phyloP scores from a whole-genome alignment of 2,797 vertebrate species.

The Coregonus ussuriensis region DNA sequence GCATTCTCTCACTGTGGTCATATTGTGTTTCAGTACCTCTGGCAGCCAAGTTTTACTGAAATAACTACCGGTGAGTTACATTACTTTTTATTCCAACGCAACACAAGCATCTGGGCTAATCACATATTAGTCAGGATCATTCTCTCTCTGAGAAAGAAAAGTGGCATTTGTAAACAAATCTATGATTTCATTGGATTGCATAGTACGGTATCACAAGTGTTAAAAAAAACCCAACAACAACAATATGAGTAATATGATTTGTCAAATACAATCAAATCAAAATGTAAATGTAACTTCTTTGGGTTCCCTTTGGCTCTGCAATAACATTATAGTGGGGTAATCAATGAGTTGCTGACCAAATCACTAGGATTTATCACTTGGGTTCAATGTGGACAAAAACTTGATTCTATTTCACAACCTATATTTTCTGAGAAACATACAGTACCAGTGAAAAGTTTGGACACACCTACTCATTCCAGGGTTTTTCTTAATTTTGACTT shows the following conservation, averaged over 20 bases:
- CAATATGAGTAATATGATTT: neutral
- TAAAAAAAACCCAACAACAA: neutral
- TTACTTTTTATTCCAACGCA: constrained; percentile 61
- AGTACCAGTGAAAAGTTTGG: too few relatives aligned
- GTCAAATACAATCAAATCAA: neutral
- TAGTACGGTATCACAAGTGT: neutral
- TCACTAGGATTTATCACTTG: neutral
- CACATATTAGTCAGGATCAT: constrained; percentile 74
- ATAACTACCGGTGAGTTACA: constrained; percentile 39
- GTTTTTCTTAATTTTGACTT: too few relatives aligned
- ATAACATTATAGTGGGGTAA: neutral
- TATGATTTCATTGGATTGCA: neutral
- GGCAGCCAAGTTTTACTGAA: constrained; percentile 38
- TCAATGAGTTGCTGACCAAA: neutral
- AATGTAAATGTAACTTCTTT: neutral
- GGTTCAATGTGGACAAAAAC: neutral
- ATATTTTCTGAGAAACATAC: neutral
- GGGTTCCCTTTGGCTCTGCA: neutral
- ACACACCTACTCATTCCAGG: too few relatives aligned
- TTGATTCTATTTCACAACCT: neutral
- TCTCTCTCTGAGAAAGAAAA: constrained; percentile 49
- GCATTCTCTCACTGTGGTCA: constrained; percentile 32
- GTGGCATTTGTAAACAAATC: constrained; percentile 13
- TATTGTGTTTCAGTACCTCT: constrained; percentile 41
- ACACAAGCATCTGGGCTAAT: constrained; percentile 72